phyloP scores from a whole-genome alignment of 2,113 vertebrate species.

The Channa argus region DNA sequence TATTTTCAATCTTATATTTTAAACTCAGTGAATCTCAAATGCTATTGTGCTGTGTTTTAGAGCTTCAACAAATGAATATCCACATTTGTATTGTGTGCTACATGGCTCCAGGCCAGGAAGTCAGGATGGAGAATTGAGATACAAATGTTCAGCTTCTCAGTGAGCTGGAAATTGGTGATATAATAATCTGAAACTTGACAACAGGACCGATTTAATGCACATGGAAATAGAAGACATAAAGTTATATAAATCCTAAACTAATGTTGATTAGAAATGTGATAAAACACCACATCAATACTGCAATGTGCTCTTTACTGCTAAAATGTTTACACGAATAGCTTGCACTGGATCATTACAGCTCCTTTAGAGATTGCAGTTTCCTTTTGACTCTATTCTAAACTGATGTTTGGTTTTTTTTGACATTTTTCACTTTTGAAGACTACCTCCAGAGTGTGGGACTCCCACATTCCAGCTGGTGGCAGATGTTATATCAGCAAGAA shows the following conservation, averaged over 20 bases:
- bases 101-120: neutral
- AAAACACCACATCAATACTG: slow-evolving; percentile 26
- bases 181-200: slow-evolving; percentile 10
- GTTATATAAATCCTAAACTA: neutral
- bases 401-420: neutral
- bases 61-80: neutral
- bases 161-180: slow-evolving; percentile 12
- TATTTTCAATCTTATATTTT: neutral
- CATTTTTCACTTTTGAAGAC: slow-evolving; percentile 22
- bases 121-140: neutral
- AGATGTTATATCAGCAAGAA: slow-evolving; percentile 30
- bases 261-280: neutral
- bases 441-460: slow-evolving; percentile 2
- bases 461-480: slow-evolving; percentile 6
- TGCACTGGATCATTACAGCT: slow-evolving; percentile 39
- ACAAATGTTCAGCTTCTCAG: neutral
- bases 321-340: slow-evolving; percentile 24
- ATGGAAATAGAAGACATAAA: neutral
- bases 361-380: slow-evolving; percentile 14
- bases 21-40: neutral
- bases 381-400: slow-evolving; percentile 7
- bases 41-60: neutral
- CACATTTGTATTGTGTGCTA: neutral
- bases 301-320: slow-evolving; percentile 44
- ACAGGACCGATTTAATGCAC: neutral